Base-by-base conservation (phyloP, 2,797 vertebrate species). In the Myiotriccus ornatus region DNA sequence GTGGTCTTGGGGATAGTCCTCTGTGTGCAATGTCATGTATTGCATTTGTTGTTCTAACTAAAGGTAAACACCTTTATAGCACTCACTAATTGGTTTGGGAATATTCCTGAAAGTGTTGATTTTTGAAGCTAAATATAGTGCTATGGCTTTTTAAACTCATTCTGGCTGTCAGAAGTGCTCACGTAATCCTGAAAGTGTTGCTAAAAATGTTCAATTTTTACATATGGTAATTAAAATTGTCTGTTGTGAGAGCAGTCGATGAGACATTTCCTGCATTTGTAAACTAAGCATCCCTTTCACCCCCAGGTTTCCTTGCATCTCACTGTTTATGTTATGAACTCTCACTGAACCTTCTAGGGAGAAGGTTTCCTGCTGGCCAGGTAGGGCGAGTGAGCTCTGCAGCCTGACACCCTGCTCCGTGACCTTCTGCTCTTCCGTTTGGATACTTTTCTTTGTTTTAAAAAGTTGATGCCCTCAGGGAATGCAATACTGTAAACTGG, bases 51-150 rank as follows among this genome's bases (percentile, higher is more conserved):
- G 68, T 85, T 81, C 76, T 93, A 65, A 71, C 74, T 93, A 85
- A 95, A 96, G 91, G 95, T 97, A 97, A 97, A 97, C 95, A 96
- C 94, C 88, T 97, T 96, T 89, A 77, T 96, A 94, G 73, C 87
- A 87, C 12, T 32, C 95, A 89, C 91, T 98, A 98, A 98, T 98
- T 97, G 94, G 95, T 97, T 97, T 97, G 97, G 96, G 97, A 98
- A 93, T 98, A 97, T 98, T 98, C 97, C 96, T 98, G 90, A 76
- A 96, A 97, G 95, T 94, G 95, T 95, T 98, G 97, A 98, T 96
- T 97, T 93, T 98, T 98, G 97, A 98, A 97, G 95, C 97, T 98
- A 97, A 97, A 97, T 97, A 97, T 97, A 97, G 96, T 34, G 4
- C 12, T 17, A 3, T 75, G 85, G 94, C 93, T 97, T 93, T 97